phyloP scores from a whole-genome alignment of 2,888 invertebrate genomes.

The Urechis unicinctus region DNA sequence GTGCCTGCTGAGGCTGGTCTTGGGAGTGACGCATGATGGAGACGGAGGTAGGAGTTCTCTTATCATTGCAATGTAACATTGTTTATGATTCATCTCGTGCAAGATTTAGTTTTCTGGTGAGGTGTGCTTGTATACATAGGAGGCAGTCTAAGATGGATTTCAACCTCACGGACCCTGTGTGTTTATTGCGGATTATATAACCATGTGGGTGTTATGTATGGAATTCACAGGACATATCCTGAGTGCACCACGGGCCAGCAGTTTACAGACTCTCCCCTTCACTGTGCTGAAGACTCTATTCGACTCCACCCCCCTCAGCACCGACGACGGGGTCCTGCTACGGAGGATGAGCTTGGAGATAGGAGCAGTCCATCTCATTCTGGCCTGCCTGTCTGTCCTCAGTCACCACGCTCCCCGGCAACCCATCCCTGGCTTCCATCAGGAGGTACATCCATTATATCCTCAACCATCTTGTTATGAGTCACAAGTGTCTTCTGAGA shows the following conservation, averaged over 20 bases:
- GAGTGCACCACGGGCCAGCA: slow-evolving; percentile 63
- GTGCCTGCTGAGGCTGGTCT: slow-evolving; percentile 74
- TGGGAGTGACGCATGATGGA: slow-evolving; percentile 87
- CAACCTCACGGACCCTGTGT: no score
- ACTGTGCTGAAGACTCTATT: slow-evolving; percentile 68
- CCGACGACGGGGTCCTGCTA: slow-evolving; percentile 69
- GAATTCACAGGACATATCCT: slow-evolving; percentile 59
- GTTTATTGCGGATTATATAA: no score
- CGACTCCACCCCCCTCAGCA: slow-evolving; percentile 68
- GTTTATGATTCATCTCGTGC: no score
- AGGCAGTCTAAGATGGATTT: background rate
- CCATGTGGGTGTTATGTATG: background rate
- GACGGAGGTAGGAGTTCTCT: slow-evolving; percentile 69
- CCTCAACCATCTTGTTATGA: background rate
- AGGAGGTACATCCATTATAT: slow-evolving; percentile 38
- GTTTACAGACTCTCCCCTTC: slow-evolving; percentile 64
- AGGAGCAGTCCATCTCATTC: slow-evolving; percentile 76
- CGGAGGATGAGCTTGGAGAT: slow-evolving; percentile 73
- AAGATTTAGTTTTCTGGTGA: no score
- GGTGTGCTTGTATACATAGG: background rate
- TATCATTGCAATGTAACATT: no score
- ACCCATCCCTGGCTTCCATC: slow-evolving; percentile 46
- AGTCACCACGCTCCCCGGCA: slow-evolving; percentile 57
- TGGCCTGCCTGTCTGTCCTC: slow-evolving; percentile 82
- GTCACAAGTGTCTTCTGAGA: no score